Evolutionary conservation across 2,113 vertebrate species (phyloP), one percentile per base, ranked within the genome.

Genomic region (Parotia lawesii): DNA sequence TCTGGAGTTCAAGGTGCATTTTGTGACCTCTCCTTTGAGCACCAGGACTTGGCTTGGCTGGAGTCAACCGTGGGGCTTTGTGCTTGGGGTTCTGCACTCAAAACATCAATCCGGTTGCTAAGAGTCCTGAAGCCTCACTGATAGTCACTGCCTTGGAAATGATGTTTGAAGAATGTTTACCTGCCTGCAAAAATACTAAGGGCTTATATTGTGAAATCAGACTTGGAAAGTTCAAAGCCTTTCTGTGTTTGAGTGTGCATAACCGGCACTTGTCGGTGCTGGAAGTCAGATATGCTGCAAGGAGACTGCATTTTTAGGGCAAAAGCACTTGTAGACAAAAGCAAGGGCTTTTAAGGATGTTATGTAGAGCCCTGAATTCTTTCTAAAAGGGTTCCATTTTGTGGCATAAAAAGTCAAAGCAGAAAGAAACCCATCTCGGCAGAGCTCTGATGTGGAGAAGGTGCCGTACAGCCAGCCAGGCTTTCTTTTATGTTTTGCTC

Each of bases 401-500:
- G 76, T 61, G 67, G 67, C 56, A 71, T 77, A 20, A 69, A 90
- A 87, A 77, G 42, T 44, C 27, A 8, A 94, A 87, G 87, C n/a
- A 67, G 35, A 69, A 70, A 45, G 23, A 51, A 70, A 37, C 69
- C 24, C 50, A 9, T 45, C 50, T 76, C 3, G 0, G 54, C 64
- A 44, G 77, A 79, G 60, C 31, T n/a, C 72, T 91, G 78, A 42
- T 57, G 56, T 50, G 62, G 77, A 56, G n/a, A 71, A 58, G 76
- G 53, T 78, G 66, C 57, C 20, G 29, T 89, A 9, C 33, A 48
- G 82, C 86, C 87, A 37, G 56, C 4, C 27, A 61, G 44, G 20
- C 67, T 95, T 83, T 69, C 94, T 93, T 95, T 92, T 65, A 65
- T 95, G 86, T 96, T 95, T 70, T 96, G 31, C 93, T 96, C 85